Conservation (phyloP, 2,113 vertebrate genomes). For the Thinocorus orbignyianus region DNA sequence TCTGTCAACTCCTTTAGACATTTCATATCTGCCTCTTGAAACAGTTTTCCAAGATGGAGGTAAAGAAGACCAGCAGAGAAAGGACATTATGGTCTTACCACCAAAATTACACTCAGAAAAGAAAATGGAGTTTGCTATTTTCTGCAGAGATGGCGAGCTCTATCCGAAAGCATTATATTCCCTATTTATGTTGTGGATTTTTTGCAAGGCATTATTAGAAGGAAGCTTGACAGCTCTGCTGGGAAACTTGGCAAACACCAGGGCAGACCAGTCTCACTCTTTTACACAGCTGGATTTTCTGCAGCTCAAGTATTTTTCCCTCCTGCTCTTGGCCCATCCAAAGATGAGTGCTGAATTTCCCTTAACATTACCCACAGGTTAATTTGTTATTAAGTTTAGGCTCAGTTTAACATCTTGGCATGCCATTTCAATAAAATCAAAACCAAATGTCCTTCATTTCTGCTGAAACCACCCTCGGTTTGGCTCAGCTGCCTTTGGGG, state of each 20-base stretch:
- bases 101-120: neutral
- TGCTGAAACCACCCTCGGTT: constrained; percentile 54
- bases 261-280: constrained; percentile 4
- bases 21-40: neutral
- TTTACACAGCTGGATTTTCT: constrained; percentile 57
- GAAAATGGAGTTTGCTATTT: neutral
- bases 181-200: neutral
- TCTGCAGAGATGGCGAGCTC: neutral
- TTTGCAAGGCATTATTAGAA: constrained; percentile 40
- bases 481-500: constrained; percentile 45
- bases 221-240: constrained; percentile 39
- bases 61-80: neutral
- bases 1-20: neutral
- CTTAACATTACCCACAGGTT: constrained; percentile 51
- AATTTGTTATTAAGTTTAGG: constrained; percentile 64
- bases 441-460: constrained; percentile 52
- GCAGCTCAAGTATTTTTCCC: constrained; percentile 56
- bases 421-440: constrained; percentile 60
- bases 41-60: neutral
- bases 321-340: constrained; percentile 40
- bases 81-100: neutral
- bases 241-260: constrained; percentile 51
- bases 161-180: neutral
- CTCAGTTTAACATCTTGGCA: constrained; percentile 60
- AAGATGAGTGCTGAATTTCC: constrained; percentile 62